Percentiles rank a stretch among this genome's conserved stretches.
Evolutionary conservation across 1,140 invertebrate species (phyloP).

Genomic region (Drosophila navojoa): DNA sequence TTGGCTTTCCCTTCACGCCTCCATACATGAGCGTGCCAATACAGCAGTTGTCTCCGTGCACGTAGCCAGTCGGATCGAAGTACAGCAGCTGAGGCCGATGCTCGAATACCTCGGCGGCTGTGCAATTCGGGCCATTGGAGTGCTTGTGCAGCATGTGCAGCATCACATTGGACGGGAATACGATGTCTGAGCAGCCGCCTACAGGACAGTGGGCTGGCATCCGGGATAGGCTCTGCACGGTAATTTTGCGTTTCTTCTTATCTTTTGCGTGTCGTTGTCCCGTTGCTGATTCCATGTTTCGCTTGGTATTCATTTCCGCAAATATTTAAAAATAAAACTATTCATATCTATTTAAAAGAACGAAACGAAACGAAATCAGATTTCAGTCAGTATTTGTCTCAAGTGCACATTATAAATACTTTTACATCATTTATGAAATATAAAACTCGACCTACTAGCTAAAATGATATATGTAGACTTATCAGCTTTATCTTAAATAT

Average conservation of each 20-base stretch:
- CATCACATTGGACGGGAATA: conserved; percentile 43
- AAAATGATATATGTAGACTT: too few relatives aligned
- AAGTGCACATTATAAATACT: not conserved
- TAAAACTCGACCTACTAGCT: not conserved
- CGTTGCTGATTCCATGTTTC: not conserved
- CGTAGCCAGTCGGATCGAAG: conserved; percentile 12
- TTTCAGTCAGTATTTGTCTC: not conserved
- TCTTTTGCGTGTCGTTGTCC: not conserved
- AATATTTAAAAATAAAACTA: not conserved
- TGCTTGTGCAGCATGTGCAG: conserved; percentile 42
- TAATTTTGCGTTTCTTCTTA: not conserved
- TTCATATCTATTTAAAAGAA: not conserved
- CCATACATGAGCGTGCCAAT: conserved; percentile 32
- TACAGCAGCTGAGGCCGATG: not conserved
- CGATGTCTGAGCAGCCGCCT: conserved; percentile 6
- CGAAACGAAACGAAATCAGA: not conserved
- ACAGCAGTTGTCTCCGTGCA: not conserved
- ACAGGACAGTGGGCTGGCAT: conserved; percentile 41
- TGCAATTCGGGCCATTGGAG: not conserved
- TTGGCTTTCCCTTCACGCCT: not conserved
- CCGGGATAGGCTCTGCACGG: conserved; percentile 4
- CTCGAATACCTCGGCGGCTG: conserved; percentile 9
- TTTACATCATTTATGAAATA: not conserved
- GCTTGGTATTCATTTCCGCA: not conserved
- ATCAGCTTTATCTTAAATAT: not conserved